Percentiles rank a stretch among this genome's conserved stretches.
Evolutionary conservation across 1,140 invertebrate genomes (phyloP).

Genomic region (Zaprionus kolodkinae): DNA sequence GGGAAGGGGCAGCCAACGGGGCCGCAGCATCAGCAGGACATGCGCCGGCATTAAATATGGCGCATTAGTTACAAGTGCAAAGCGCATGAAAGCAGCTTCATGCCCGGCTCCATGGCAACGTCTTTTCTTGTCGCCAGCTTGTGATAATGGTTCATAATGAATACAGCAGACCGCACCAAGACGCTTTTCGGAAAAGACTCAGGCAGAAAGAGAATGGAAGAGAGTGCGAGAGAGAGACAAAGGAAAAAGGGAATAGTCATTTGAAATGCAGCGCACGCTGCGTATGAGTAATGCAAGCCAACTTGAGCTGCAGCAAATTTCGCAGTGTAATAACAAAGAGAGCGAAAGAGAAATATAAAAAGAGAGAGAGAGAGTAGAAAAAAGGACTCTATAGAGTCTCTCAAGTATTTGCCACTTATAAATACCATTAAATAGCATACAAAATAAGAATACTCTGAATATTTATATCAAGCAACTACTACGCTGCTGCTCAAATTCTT

Average conservation of each 20-base stretch:
- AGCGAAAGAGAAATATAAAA: too few relatives aligned
- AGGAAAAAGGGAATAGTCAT: slow-evolving; percentile 27
- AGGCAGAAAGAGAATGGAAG: background rate
- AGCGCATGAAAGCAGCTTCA: slow-evolving; percentile 54
- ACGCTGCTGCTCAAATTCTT: background rate
- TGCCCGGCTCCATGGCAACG: slow-evolving; percentile 21
- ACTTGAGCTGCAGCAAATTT: slow-evolving; percentile 22
- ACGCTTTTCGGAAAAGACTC: slow-evolving; percentile 41
- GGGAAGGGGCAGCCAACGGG: slow-evolving; percentile 6
- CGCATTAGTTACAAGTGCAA: slow-evolving; percentile 77
- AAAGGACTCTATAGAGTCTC: background rate
- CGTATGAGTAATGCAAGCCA: slow-evolving; percentile 42
- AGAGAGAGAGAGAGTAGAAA: background rate
- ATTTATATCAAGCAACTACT: background rate
- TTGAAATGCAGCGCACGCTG: slow-evolving; percentile 49
- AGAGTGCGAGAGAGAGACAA: slow-evolving; percentile 1
- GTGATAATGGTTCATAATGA: slow-evolving; percentile 81
- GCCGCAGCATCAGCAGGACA: slow-evolving; percentile 12
- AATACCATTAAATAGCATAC: background rate
- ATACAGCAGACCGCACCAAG: slow-evolving; percentile 70
- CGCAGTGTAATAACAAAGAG: background rate
- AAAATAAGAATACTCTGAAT: background rate
- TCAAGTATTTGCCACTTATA: background rate
- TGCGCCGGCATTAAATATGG: slow-evolving; percentile 66
- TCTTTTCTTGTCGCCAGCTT: slow-evolving; percentile 74